Evolutionary conservation across 1,140 invertebrate species (phyloP).

Genomic region (Lasioglossum baleicum): DNA sequence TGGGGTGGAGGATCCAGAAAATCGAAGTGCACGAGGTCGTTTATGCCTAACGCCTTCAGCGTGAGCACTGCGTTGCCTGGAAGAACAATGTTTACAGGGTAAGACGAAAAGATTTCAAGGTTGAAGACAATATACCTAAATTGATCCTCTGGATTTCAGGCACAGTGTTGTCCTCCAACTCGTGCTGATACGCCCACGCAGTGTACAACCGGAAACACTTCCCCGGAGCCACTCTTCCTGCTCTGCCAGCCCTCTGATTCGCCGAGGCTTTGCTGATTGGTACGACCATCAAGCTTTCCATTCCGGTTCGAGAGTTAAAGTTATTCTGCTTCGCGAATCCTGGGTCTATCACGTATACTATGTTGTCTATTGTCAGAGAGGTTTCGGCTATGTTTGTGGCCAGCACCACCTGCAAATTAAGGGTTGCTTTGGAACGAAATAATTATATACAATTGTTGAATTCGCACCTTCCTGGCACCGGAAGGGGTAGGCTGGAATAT

Average conservation of each 20-base stretch:
- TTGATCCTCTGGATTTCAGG: conserved; percentile 99
- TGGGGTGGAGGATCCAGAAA: conserved; percentile 99
- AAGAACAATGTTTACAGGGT: not conserved
- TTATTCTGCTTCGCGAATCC: conserved; percentile 99
- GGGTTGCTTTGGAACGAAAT: not conserved
- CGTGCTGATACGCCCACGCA: conserved; percentile 98
- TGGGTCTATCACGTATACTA: conserved; percentile 99
- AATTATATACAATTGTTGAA: no score
- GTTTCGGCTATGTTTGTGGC: conserved; percentile 99
- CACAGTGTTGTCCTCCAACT: conserved; percentile 98
- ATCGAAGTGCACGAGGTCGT: conserved; percentile 99
- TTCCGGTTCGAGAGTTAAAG: conserved; percentile 98
- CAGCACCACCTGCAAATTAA: conserved; percentile 86
- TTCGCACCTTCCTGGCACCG: conserved; percentile 91
- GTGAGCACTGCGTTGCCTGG: conserved; percentile 95
- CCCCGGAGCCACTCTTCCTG: conserved; percentile 95
- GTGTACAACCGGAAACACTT: conserved; percentile 99
- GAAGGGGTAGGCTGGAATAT: conserved; percentile 98
- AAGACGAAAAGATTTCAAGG: not conserved
- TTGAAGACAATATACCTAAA: conserved; percentile 81
- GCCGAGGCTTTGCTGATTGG: conserved; percentile 99
- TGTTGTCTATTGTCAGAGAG: conserved; percentile 99
- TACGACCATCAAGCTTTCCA: conserved; percentile 98
- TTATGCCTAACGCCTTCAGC: conserved; percentile 97
- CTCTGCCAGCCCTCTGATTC: conserved; percentile 95